A percentile compares a stretch with the other conserved stretches of the same genome.
Conservation (phyloP, 2,888 invertebrate genomes). For the Noctua fimbriata region DNA sequence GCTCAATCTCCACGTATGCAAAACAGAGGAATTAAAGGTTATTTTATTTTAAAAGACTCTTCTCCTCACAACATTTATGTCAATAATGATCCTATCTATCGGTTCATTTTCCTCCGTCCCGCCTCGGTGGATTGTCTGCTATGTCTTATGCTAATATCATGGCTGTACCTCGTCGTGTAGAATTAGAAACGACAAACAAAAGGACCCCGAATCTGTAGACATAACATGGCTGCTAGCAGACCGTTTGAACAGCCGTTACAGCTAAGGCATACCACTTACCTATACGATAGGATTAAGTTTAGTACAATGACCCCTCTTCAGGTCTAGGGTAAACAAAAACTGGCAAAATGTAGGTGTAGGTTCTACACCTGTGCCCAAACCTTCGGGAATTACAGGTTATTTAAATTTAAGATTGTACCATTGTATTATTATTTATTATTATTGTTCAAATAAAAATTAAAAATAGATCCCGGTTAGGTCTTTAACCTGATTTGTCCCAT, state of each 20-base stretch:
- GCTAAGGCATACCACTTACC: not conserved
- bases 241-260: not conserved
- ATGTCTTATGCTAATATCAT: not conserved
- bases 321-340: not conserved
- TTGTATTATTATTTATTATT: no score
- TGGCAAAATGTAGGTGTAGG: not conserved
- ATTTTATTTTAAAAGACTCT: not conserved
- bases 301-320: not conserved
- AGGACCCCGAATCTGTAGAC: not conserved
- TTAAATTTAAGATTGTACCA: not conserved
- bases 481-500: conserved; percentile 7
- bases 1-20: not conserved
- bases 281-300: not conserved
- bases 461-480: not conserved
- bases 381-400: not conserved
- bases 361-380: not conserved
- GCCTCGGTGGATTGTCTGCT: not conserved
- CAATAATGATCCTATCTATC: not conserved
- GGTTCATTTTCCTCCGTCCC: not conserved
- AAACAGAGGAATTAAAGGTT: not conserved
- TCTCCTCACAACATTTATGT: not conserved
- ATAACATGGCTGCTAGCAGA: not conserved
- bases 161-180: not conserved
- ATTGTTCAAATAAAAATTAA: no score
- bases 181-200: not conserved